Evolutionary conservation across 1,140 invertebrate genomes (phyloP), one percentile per base, ranked within the genome.

Genomic region (Zaprionus gabonicus): DNA sequence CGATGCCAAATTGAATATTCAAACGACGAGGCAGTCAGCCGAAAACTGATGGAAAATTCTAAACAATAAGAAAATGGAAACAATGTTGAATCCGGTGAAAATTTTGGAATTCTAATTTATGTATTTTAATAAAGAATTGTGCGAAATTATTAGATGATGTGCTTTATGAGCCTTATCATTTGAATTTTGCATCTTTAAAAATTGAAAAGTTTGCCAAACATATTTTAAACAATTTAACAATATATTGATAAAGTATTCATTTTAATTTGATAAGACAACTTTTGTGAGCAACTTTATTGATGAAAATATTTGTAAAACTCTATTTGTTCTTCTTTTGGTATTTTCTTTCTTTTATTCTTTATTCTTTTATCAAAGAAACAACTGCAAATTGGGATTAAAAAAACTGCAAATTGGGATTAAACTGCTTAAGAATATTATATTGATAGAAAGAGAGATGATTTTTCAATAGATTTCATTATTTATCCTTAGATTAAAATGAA

Each of bases 1-100:
- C 71, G 44, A 34, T 51, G 55, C 71, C 31, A 74, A 55, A 73
- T 69, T 69, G 71, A 69, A 69, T 73, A 69, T 73, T 68, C 64
- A 66, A 66, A 51, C 38, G 17, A 15, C 7, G 46, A 49, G 0
- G 20, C 44, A 49, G 28, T 64, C 46, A 12, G 6, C 9, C 17
- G 57, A 20, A n/a, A 59, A 25, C 6, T 38, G 57, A 41, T 4
- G 13, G 23, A 10, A 44, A 56, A 23, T 25, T 64, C 20, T 7
- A 60, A 28, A 38, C n/a, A 67, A 67, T 27, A 7, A n/a, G 6
- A 36, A 7, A 12, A 23, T 3, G 60, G 41, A 34, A 51, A 17
- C 12, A 28, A 17, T 1, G 25, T 28, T 3, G 1, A 60, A 27
- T 46, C 17, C 10, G 1, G 7, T 31, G 28, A 9, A 46, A 62